phyloP scores from a whole-genome alignment of 2,888 invertebrate species.

The Lochmaea crataegi region DNA sequence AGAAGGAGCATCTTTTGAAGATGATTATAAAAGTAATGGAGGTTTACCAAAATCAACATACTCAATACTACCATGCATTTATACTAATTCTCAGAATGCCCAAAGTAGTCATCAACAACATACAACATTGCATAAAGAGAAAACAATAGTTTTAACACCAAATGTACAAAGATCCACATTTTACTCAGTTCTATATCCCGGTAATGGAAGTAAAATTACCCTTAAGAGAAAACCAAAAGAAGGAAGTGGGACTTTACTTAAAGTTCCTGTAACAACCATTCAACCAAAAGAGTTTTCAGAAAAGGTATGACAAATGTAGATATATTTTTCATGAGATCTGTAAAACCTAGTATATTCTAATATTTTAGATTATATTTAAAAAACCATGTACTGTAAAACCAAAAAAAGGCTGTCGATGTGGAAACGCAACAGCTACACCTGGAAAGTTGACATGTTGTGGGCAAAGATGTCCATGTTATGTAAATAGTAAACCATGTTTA shows the following conservation, averaged over 20 bases:
- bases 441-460: conserved; percentile 94
- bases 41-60: conserved; percentile 81
- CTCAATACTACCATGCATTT: conserved; percentile 79
- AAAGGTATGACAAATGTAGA: conserved; percentile 51
- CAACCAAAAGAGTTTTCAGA: conserved; percentile 53
- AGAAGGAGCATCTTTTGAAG: conserved; percentile 82
- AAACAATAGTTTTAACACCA: conserved; percentile 49
- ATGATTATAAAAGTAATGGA: conserved; percentile 78
- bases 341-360: not conserved
- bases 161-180: conserved; percentile 70
- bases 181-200: conserved; percentile 85
- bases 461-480: conserved; percentile 94
- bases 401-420: conserved; percentile 88
- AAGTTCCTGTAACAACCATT: conserved; percentile 42
- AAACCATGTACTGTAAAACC: conserved; percentile 68
- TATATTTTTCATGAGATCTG: not conserved
- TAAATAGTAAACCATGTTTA: conserved; percentile 87
- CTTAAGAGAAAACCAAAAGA: conserved; percentile 78
- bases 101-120: conserved; percentile 63
- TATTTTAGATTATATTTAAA: conserved; percentile 65
- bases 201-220: conserved; percentile 84
- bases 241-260: conserved; percentile 39
- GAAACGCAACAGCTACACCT: conserved; percentile 88
- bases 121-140: conserved; percentile 45
- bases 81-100: conserved; percentile 69